Evolutionary conservation across 2,113 vertebrate species (phyloP), one percentile per base, ranked within the genome.

Genomic region (Thermophis baileyi): DNA sequence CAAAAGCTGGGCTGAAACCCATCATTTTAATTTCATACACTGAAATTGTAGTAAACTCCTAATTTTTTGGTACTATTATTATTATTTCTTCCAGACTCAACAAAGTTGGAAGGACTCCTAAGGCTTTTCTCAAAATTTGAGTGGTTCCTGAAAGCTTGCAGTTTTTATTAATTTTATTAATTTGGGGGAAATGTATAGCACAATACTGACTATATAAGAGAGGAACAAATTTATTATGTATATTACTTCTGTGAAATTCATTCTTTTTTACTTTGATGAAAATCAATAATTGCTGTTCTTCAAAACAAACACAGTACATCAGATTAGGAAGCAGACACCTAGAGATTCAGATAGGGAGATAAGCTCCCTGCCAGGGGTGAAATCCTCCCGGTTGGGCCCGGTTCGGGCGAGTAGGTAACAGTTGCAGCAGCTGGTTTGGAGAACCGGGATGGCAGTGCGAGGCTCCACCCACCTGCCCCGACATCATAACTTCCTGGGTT

Each of bases 261-360:
- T 86, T 85, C 91, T 50, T 18, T 11, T 18, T 93, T 50, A 86
- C 0, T 0, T 90, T 44, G 47, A 0, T 5, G 47, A 88, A 30
- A 87, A n/a, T 89, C 87, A 20, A 12, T 51, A 89, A 22, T 40
- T 54, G 50, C 47, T 88, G 9, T 53, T 20, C 6, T 49, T 46
- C 30, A 87, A 92, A n/a, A 49, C 49, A 3, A 0, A 50, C 4
- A 4, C 60, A 69, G 30, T 0, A 1, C 3, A 3, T 55, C 87
- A 50, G 27, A 30, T 88, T 47, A 46, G 90, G 18, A 18, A 51
- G 24, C 35, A 18, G 30, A 54, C 1, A 60, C 20, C 25, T 60
- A 35, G n/a, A 30, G 50, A 53, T 35, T 88, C 27, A 4, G 27
- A 89, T 54, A 89, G 35, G 53, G 20, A 54, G 53, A 12, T 40